A percentile compares a stretch with the other conserved stretches of the same genome.
Evolutionary conservation across 2,113 vertebrate species (phyloP).

Genomic region (Lynx canadensis): DNA sequence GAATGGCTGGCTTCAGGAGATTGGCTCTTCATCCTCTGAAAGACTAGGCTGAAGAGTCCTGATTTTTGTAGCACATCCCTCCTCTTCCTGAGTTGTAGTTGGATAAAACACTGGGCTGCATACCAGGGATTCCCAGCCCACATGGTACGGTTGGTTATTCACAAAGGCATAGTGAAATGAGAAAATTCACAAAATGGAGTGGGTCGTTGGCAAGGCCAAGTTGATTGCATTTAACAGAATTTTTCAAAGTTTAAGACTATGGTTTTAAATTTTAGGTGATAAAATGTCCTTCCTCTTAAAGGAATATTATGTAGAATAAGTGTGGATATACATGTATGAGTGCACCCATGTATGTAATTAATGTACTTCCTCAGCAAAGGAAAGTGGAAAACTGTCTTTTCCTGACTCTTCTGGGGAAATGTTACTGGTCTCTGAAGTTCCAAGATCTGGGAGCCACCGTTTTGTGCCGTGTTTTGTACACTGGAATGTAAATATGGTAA

Average conservation of each 20-base stretch:
- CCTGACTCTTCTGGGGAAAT: neutral
- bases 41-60: neutral
- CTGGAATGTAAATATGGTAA: neutral
- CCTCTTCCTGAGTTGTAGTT: neutral
- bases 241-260: neutral
- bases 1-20: neutral
- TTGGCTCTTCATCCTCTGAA: neutral
- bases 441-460: neutral
- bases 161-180: neutral
- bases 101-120: neutral
- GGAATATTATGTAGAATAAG: neutral
- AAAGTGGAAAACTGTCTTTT: neutral
- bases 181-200: neutral
- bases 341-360: neutral
- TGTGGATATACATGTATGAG: neutral
- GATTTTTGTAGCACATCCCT: neutral
- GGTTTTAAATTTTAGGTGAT: neutral
- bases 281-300: neutral
- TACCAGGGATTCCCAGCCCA: neutral
- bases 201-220: neutral
- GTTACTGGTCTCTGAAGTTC: conserved; percentile 4
- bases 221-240: neutral
- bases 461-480: neutral
- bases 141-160: neutral
- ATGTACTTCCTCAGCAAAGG: neutral